Evolutionary conservation across 2,113 vertebrate species (phyloP).

Genomic region (Crotophaga sulcirostris): DNA sequence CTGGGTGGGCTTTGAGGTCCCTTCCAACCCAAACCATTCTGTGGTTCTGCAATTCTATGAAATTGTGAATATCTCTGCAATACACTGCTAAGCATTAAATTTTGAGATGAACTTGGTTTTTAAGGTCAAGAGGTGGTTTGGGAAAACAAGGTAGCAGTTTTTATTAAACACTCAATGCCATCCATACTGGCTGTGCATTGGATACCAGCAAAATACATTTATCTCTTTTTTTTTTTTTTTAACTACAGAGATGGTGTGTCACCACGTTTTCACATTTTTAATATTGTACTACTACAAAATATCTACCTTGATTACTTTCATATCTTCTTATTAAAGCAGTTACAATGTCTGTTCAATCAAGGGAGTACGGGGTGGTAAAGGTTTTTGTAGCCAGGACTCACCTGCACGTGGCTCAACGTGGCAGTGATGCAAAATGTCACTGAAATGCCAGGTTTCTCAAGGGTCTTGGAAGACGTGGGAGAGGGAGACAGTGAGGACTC

Average conservation of each 20-base stretch:
- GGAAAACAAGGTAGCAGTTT: background rate
- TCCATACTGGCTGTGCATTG: background rate
- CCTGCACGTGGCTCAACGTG: rapidly evolving
- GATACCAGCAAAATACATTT: background rate
- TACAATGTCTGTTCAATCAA: background rate
- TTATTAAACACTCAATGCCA: background rate
- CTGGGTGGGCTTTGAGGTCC: too few relatives aligned
- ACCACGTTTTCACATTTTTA: background rate
- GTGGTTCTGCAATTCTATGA: too few relatives aligned
- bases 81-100: background rate
- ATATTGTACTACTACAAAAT: background rate
- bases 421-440: background rate
- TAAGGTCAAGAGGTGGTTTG: background rate
- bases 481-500: background rate
- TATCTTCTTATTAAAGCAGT: background rate
- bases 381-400: background rate
- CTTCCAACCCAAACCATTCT: too few relatives aligned
- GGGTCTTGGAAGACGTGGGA: rapidly evolving
- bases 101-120: background rate
- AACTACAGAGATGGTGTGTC: background rate
- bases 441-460: background rate
- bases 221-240: background rate
- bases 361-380: too few relatives aligned
- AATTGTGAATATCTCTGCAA: background rate
- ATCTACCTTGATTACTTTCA: background rate